A percentile compares a stretch with the other conserved stretches of the same genome.
Evolutionary conservation across 1,140 invertebrate genomes (phyloP).

Genomic region (Drosophila novamexicana): DNA sequence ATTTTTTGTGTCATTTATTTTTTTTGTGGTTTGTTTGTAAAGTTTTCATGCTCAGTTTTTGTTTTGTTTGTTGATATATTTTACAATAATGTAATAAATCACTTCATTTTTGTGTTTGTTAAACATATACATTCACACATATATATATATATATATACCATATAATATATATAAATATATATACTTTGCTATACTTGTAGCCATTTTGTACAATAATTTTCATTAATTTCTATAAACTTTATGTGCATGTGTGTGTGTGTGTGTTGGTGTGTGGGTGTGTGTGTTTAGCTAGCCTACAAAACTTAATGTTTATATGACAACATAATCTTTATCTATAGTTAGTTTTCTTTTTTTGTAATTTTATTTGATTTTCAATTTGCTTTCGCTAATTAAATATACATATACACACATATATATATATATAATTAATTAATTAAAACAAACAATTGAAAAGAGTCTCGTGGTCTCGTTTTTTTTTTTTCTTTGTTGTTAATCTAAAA

Average conservation of each 20-base stretch:
- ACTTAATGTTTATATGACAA: constrained; percentile 78
- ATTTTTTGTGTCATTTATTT: constrained; percentile 70
- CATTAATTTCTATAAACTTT: constrained; percentile 74
- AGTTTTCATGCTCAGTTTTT: constrained; percentile 60
- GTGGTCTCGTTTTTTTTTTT: constrained; percentile 73
- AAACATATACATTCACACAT: constrained; percentile 53
- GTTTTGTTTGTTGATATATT: constrained; percentile 76
- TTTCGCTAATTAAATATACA: constrained; percentile 58
- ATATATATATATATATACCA: constrained; percentile 36
- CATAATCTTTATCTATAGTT: constrained; percentile 66
- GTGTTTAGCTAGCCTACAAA: constrained; percentile 56
- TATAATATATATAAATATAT: constrained; percentile 40
- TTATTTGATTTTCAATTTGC: constrained; percentile 51
- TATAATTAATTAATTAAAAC: constrained; percentile 53
- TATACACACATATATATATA: constrained; percentile 11
- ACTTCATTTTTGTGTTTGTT: constrained; percentile 69
- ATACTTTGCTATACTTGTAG: constrained; percentile 43
- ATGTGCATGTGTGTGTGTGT: constrained; percentile 45
- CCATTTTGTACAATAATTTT: constrained; percentile 78
- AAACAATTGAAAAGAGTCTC: constrained; percentile 79
- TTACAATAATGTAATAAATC: constrained; percentile 81
- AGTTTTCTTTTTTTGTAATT: constrained; percentile 45
- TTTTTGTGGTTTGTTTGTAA: constrained; percentile 54
- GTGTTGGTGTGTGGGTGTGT: constrained; percentile 22
- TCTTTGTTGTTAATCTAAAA: constrained; percentile 23